These are phyloP conservation scores for Dryococelus australis DNA, from an alignment of 2,888 invertebrate species.

Conservation along the genomic window DNA sequence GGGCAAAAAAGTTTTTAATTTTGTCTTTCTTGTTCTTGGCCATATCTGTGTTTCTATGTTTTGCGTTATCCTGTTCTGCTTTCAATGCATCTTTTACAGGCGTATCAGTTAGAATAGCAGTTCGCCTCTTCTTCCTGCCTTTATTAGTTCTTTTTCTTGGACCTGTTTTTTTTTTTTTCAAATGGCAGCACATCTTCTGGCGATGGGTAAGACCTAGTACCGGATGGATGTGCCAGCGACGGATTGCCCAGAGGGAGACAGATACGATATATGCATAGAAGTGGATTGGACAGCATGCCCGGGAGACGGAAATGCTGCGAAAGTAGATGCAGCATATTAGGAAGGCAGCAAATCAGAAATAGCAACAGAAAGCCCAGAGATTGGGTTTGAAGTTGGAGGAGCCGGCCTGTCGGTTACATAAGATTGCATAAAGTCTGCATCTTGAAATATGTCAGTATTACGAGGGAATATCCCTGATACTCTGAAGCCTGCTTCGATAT, in stretches of 20 bases:
- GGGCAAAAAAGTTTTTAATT: neutral
- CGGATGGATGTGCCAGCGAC: neutral
- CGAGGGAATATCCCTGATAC: constrained; percentile 30
- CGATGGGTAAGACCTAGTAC: neutral
- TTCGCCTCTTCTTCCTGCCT: constrained; percentile 11
- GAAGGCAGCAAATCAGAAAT: neutral
- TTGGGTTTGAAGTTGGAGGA: neutral
- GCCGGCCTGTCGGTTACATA: constrained; percentile 32
- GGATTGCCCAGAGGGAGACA: neutral
- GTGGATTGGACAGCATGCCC: neutral
- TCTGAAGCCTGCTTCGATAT: constrained; percentile 13
- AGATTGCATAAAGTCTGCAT: constrained; percentile 23
- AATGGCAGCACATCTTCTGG: constrained; percentile 22
- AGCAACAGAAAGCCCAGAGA: neutral
- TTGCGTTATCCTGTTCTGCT: neutral
- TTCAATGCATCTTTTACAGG: constrained; percentile 3
- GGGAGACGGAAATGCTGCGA: neutral
- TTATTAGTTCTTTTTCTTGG: neutral
- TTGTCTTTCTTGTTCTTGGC: neutral
- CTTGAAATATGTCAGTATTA: constrained; percentile 25
- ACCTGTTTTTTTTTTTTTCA: constrained; percentile 11
- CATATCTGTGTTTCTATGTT: neutral
- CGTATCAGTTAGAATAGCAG: constrained; percentile 24
- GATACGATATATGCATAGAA: too few relatives aligned
- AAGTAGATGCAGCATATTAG: neutral